Base-by-base conservation (phyloP, 2,888 invertebrate genomes). In the Drosophila demipolita region DNA sequence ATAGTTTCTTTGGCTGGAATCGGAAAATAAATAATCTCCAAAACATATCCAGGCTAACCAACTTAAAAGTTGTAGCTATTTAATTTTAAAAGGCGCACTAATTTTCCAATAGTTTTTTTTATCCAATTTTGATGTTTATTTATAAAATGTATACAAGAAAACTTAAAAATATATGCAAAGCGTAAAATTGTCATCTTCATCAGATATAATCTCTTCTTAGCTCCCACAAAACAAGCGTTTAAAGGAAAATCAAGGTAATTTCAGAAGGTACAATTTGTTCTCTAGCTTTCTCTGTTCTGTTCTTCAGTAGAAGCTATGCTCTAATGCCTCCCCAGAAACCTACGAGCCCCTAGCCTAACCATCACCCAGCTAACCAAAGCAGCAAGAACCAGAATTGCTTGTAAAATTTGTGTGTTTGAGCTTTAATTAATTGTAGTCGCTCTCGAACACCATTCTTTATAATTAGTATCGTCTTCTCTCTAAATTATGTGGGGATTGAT, bases 381-480 rank as follows among this genome's bases (percentile, higher is more conserved):
- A 35, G 3, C 29, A 40, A 20, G 15, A 65, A 57, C 3, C n/a
- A 15, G 23, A 45, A 12, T 20, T 40, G 35, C 50, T 15, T 50
- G 23, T 36, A 8, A 3, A 11, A 36, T 50, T 55, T 29, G 54
- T 55, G 48, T 23, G 55, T 55, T 49, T 58, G 63, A 75, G 66
- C 77, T 89, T 84, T 83, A 83, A 87, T 86, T 79, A 68, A 63
- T 76, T 79, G 63, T 75, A 66, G 70, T 59, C 42, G 75, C 61
- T 75, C 64, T 58, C 66, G 23, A 55, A 66, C 40, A 66, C 53
- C 57, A 42, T 66, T 74, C 45, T 65, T 62, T 73, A 68, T 38
- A 61, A 66, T 69, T 66, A 59, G 50, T 63, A 66, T 69, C 42
- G 61, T 76, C 72, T 77, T 83, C 67, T 71, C 64, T 53, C 81